Evolutionary conservation across 2,113 vertebrate genomes (phyloP), one percentile per base, ranked within the genome.

Genomic region (Okapia johnstoni): DNA sequence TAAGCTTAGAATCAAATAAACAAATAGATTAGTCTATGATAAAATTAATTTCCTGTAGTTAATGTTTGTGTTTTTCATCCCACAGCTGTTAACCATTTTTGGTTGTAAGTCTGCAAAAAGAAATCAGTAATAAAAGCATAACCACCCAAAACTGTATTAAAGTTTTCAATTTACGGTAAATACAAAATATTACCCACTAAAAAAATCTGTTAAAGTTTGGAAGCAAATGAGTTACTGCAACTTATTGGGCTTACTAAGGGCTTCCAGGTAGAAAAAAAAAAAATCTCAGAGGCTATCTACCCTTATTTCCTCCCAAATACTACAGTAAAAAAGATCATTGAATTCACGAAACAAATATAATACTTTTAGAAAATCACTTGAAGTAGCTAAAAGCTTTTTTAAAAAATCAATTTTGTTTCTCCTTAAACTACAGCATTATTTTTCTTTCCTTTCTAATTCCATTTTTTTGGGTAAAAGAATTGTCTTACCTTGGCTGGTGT

Each of bases 91-190:
- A 94, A 50, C 26, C 55, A 92, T 70, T 90, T 95, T 58, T 52
- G 40, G 9, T 80, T 91, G 50, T 81, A 95, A 90, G 7, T 91
- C 81, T 95, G 33, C 21, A 86, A 92, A 95, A 97, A 57, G 73
- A 40, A 93, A 91, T 88, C 55, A 77, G 81, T 90, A 88, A 63
- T 88, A 97, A 94, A 84, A 97, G 92, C 54, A 89, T 86, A 76
- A 87, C 58, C 36, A 90, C 58, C 63, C 40, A 85, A 95, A 94
- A 52, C 46, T 50, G 33, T 21, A 97, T 57, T 83, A 26, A 93
- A 83, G 9, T 36, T 91, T 97, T 86, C 46, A 94, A 80, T 94
- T 97, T 94, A 90, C 15, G 19, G 60, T 93, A 96, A 95, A 90
- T 90, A 93, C 2, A 87, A 96, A 97, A 79, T 87, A 93, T 73